Percentiles rank a stretch among this genome's conserved stretches.
Conservation (phyloP, 2,888 invertebrate genomes). For the Muschampia plurimacula region DNA sequence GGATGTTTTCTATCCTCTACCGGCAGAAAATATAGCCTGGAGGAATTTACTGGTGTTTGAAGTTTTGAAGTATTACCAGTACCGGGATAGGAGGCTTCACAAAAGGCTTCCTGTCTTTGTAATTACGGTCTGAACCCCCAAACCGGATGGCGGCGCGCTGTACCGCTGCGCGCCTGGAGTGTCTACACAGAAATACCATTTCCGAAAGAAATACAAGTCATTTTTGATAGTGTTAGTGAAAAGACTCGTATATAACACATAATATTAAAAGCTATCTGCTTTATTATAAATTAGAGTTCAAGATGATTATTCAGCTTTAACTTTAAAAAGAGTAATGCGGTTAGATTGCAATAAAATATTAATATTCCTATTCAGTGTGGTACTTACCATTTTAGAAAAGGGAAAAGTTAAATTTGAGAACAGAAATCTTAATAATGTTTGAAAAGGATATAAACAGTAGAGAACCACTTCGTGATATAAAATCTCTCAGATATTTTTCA, state of each 20-base stretch:
- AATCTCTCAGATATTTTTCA: slow-evolving; percentile 30
- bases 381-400: not conserved
- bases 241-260: too few relatives aligned
- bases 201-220: slow-evolving; percentile 21
- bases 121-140: slow-evolving; percentile 26
- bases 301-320: too few relatives aligned
- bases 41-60: slow-evolving; percentile 15
- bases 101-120: slow-evolving; percentile 31
- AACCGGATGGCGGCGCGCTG: slow-evolving; percentile 10
- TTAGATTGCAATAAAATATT: too few relatives aligned
- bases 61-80: slow-evolving; percentile 5
- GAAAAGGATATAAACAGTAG: slow-evolving; percentile 8
- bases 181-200: slow-evolving; percentile 31
- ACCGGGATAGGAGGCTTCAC: slow-evolving; percentile 3
- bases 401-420: not conserved
- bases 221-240: not conserved
- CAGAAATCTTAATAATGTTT: not conserved
- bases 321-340: too few relatives aligned
- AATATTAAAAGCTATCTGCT: too few relatives aligned
- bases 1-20: not conserved
- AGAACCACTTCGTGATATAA: slow-evolving; percentile 21
- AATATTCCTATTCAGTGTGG: too few relatives aligned
- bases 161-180: not conserved
- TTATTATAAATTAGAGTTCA: too few relatives aligned
- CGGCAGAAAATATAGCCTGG: slow-evolving; percentile 1